A percentile compares a stretch with the other conserved stretches of the same genome.
These are phyloP conservation scores for Zalophus californianus DNA, from an alignment of 2,797 vertebrate species.

Conservation along the genomic window DNA sequence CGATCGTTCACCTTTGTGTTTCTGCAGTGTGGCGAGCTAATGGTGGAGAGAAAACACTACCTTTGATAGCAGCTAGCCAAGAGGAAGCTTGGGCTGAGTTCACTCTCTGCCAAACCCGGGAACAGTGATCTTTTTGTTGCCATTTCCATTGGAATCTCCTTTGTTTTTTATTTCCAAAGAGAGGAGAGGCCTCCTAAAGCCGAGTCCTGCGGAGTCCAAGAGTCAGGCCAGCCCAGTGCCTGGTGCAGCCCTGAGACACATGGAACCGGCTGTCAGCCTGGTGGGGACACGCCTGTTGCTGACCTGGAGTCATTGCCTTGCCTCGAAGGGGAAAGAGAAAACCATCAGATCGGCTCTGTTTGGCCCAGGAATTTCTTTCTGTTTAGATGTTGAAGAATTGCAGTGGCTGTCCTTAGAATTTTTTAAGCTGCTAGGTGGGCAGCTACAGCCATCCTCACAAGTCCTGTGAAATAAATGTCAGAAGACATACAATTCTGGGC, in stretches of 20 bases:
- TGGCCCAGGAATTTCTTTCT: background rate
- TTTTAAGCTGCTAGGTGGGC: background rate
- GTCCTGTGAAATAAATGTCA: background rate
- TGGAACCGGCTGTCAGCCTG: background rate
- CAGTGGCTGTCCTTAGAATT: background rate
- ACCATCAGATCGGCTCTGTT: background rate
- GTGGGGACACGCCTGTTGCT: background rate
- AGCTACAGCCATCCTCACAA: background rate
- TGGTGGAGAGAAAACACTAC: background rate
- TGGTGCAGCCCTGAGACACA: background rate
- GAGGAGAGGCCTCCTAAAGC: background rate
- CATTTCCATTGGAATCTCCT: background rate
- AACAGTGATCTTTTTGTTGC: background rate
- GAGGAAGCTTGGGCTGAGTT: background rate
- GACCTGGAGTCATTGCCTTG: background rate
- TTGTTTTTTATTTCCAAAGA: conserved; percentile 39
- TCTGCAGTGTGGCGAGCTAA: accelerated
- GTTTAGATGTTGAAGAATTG: background rate
- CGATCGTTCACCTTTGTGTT: background rate
- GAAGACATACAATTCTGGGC: background rate
- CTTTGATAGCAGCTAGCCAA: background rate
- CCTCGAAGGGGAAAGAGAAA: background rate
- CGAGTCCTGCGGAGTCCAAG: background rate
- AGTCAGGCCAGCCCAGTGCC: background rate
- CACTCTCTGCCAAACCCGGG: background rate